Evolutionary conservation across 2,888 invertebrate genomes (phyloP).

Genomic region (Drosophila cyrtoloma): DNA sequence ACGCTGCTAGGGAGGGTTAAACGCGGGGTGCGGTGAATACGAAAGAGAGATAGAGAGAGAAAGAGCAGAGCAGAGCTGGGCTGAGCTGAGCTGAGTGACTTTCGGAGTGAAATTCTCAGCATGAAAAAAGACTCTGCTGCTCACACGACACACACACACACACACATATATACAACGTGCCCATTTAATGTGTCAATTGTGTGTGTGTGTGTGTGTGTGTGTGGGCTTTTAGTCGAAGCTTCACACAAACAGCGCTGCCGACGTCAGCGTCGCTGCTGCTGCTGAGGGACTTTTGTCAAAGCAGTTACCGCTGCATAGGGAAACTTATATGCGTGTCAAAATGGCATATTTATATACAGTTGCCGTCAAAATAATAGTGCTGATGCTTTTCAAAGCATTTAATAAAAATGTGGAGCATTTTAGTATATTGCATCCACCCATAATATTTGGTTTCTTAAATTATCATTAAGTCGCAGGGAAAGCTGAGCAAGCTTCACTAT

Average conservation of each 20-base stretch:
- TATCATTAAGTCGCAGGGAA: neutral
- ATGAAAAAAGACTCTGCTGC: neutral
- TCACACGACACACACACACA: neutral
- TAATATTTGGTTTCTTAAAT: neutral
- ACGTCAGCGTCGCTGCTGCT: slow-evolving; percentile 14
- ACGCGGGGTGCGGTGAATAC: slow-evolving; percentile 23
- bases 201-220: slow-evolving; percentile 14
- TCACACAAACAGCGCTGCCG: slow-evolving; percentile 46
- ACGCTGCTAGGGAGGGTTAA: slow-evolving; percentile 62
- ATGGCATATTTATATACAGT: neutral
- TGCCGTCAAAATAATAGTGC: neutral
- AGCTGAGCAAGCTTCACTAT: neutral
- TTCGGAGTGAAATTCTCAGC: neutral
- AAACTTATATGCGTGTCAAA: neutral
- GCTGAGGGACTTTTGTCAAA: neutral
- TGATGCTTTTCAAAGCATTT: neutral
- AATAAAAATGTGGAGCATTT: neutral
- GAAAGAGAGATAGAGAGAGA: slow-evolving; percentile 2
- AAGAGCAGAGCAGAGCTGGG: slow-evolving; percentile 7
- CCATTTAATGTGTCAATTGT: slow-evolving; percentile 62
- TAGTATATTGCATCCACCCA: neutral
- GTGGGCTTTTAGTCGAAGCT: slow-evolving; percentile 43
- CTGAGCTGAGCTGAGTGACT: neutral
- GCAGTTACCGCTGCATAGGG: neutral
- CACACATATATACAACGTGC: slow-evolving; percentile 1